These are phyloP conservation scores for Megalops cyprinoides DNA, from an alignment of 2,797 vertebrate species.

Conservation along the genomic window DNA sequence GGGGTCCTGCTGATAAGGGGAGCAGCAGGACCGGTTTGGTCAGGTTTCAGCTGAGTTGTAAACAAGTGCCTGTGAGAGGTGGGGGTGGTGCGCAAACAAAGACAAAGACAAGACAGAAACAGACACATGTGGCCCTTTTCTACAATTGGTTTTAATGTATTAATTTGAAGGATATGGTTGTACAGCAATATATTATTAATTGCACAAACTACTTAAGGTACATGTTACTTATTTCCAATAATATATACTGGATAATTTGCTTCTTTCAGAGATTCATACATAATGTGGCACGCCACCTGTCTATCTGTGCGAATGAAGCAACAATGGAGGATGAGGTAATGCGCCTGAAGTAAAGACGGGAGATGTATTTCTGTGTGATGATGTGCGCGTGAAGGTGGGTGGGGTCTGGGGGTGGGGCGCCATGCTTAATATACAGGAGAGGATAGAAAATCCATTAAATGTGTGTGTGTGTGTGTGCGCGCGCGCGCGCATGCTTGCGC, in stretches of 20 bases:
- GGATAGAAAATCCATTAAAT: slow-evolving; percentile 17
- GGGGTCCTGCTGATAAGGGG: too few species aligned
- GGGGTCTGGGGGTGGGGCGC: background rate
- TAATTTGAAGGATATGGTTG: background rate
- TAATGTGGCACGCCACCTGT: background rate
- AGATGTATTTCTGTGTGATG: slow-evolving; percentile 37
- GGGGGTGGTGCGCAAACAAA: too few species aligned
- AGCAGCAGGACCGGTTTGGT: too few species aligned
- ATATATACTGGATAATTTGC: background rate
- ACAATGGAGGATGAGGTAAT: slow-evolving; percentile 44
- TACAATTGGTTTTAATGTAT: background rate
- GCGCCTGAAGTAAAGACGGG: slow-evolving; percentile 31
- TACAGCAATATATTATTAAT: background rate
- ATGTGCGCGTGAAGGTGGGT: slow-evolving; percentile 16
- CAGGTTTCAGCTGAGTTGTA: too few species aligned
- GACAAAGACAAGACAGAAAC: too few species aligned
- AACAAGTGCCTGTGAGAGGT: too few species aligned
- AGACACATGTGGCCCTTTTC: too few species aligned
- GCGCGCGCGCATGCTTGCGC: background rate
- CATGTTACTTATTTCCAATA: background rate
- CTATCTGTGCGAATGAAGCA: background rate
- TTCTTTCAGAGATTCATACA: background rate
- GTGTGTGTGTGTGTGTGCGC: slow-evolving; percentile 9
- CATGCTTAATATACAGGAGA: slow-evolving; percentile 31
- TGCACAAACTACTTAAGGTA: background rate